Percentiles rank a stretch among this genome's conserved stretches.
Conservation (phyloP, 2,113 vertebrate genomes). For the Pseudois nayaur region DNA sequence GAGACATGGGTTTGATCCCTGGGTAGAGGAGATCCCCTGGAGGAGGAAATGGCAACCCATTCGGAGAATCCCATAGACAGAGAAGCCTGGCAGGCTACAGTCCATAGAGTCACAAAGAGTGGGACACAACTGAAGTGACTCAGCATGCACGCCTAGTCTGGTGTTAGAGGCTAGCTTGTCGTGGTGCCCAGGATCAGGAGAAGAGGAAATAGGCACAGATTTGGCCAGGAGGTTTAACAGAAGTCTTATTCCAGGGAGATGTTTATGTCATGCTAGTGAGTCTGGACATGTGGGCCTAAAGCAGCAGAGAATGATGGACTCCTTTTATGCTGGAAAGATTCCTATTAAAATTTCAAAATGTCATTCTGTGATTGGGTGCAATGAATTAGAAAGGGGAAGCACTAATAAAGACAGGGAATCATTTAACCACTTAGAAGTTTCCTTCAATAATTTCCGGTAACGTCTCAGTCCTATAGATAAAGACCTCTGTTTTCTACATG, state of each 20-base stretch:
- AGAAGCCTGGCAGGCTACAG: background rate
- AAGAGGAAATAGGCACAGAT: background rate
- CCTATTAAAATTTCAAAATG: background rate
- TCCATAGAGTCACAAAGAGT: background rate
- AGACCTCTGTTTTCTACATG: background rate
- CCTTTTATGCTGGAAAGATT: background rate
- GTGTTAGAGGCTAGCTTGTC: background rate
- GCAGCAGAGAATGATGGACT: background rate
- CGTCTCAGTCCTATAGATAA: background rate
- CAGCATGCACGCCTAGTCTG: rapidly evolving
- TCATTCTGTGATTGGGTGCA: background rate
- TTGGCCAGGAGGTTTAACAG: background rate
- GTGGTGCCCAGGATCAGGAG: background rate
- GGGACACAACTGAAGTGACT: background rate
- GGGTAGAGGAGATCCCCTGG: background rate
- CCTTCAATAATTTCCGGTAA: background rate
- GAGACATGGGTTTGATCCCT: background rate
- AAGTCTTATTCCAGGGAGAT: background rate
- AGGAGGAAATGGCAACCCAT: background rate
- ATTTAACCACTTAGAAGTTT: background rate
- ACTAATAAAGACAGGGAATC: background rate
- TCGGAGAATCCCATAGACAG: background rate
- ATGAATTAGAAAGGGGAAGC: background rate
- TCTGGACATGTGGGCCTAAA: background rate
- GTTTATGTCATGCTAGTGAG: background rate